phyloP scores from a whole-genome alignment of 1,140 invertebrate species.

The Sitobion miscanthi region DNA sequence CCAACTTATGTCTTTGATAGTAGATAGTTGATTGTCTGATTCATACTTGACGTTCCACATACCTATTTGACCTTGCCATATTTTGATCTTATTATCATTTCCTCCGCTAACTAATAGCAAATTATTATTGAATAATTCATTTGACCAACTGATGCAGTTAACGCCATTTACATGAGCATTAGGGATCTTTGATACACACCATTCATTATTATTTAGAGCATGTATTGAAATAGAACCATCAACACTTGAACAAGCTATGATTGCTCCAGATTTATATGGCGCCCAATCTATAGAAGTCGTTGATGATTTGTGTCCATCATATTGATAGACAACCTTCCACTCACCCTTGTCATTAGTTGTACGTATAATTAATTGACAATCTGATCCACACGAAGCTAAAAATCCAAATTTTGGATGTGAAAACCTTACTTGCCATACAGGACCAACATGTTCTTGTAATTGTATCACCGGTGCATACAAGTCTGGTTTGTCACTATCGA shows the following conservation, averaged over 20 bases:
- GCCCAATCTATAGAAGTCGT: conserved; percentile 98
- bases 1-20: conserved; percentile 98
- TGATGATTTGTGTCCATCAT: conserved; percentile 91
- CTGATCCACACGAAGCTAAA: conserved; percentile 95
- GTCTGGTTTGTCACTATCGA: conserved; percentile 90
- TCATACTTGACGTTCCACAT: conserved; percentile 91
- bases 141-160: conserved; percentile 97
- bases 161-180: conserved; percentile 89
- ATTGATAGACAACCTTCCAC: conserved; percentile 95
- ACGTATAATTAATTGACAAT: conserved; percentile 96
- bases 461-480: conserved; percentile 80
- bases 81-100: conserved; percentile 97
- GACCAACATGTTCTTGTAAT: conserved; percentile 93
- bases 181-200: conserved; percentile 81
- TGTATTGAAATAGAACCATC: conserved; percentile 95
- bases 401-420: conserved; percentile 96
- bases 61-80: conserved; percentile 90
- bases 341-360: conserved; percentile 80
- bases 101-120: conserved; percentile 75
- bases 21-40: conserved; percentile 94
- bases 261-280: conserved; percentile 90
- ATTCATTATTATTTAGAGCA: conserved; percentile 70
- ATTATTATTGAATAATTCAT: conserved; percentile 69
- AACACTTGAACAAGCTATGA: conserved; percentile 95
- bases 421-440: conserved; percentile 98